Percentiles rank a stretch among this genome's conserved stretches.
phyloP scores from a whole-genome alignment of 2,888 invertebrate species.

The Myathropa florea region DNA sequence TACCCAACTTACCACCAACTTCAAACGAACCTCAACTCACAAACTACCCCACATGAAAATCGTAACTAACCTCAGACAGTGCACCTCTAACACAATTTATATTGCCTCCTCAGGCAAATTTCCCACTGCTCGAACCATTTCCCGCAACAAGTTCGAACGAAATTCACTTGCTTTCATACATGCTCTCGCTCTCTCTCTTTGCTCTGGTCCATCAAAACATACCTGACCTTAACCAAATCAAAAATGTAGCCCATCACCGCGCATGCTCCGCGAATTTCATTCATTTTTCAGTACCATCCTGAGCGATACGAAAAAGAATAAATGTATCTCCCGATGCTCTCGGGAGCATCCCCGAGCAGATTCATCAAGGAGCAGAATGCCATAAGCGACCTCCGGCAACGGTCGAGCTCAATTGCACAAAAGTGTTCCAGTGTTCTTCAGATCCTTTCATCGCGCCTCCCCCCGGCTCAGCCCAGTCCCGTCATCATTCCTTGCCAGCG shows the following conservation, averaged over 20 bases:
- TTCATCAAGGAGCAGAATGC: conserved; percentile 67
- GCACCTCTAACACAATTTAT: neutral
- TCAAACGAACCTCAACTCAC: neutral
- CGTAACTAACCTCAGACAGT: neutral
- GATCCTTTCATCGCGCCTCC: neutral
- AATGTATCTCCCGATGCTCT: conserved; percentile 17
- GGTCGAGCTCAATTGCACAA: conserved; percentile 56
- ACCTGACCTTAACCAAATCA: conserved; percentile 66
- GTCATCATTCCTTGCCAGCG: conserved; percentile 20
- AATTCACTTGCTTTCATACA: neutral
- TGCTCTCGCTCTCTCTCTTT: conserved; percentile 10
- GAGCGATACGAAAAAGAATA: neutral
- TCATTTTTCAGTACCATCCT: conserved; percentile 59
- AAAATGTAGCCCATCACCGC: conserved; percentile 14
- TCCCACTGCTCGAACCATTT: neutral
- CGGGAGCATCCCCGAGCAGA: conserved; percentile 62
- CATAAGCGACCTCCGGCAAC: conserved; percentile 63
- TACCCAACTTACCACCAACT: too few species aligned
- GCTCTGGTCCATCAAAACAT: conserved; percentile 43
- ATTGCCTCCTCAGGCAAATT: neutral
- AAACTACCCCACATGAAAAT: neutral
- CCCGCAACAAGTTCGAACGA: neutral
- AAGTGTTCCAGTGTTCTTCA: conserved; percentile 39
- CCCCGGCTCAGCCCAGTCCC: neutral
- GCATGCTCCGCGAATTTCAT: conserved; percentile 62